phyloP scores from a whole-genome alignment of 1,140 invertebrate genomes.

The Hyposmocoma kahamanoa region DNA sequence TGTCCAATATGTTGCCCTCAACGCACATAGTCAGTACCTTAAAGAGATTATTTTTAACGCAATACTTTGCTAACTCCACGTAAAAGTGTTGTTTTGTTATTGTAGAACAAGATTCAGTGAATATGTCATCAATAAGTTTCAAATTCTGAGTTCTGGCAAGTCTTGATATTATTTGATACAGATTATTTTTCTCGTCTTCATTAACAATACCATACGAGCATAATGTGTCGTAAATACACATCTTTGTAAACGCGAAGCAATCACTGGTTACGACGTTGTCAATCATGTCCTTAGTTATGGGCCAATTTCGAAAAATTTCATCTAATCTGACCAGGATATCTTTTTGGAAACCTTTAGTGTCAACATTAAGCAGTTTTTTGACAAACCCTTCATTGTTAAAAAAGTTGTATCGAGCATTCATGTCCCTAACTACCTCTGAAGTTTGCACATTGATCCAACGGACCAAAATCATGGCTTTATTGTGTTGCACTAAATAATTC shows the following conservation, averaged over 20 bases:
- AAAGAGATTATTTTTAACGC: constrained; percentile 71
- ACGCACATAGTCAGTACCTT: constrained; percentile 67
- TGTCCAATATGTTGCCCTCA: constrained; percentile 56
- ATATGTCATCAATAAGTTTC: constrained; percentile 71
- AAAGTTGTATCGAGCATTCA: constrained; percentile 63
- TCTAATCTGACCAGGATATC: constrained; percentile 61
- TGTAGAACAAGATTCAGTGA: constrained; percentile 70
- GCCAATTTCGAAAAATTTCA: constrained; percentile 69
- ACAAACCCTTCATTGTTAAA: constrained; percentile 58
- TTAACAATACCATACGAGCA: constrained; percentile 73
- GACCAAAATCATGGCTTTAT: constrained; percentile 70
- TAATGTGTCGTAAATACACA: constrained; percentile 73
- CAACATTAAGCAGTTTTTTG: constrained; percentile 52
- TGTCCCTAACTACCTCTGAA: constrained; percentile 61
- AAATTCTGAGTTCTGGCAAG: constrained; percentile 71
- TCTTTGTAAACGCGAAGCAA: constrained; percentile 70
- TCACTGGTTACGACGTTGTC: constrained; percentile 60
- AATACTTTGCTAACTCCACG: constrained; percentile 71
- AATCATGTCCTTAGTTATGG: constrained; percentile 77
- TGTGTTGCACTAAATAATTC: constrained; percentile 67
- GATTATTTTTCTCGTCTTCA: constrained; percentile 66
- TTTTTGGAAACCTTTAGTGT: constrained; percentile 48
- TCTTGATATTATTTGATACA: constrained; percentile 72
- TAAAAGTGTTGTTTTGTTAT: constrained; percentile 73
- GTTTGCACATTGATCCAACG: constrained; percentile 73